These are phyloP conservation scores for Cryptotermes secundus DNA, from an alignment of 1,140 invertebrate genomes.

Conservation along the genomic window DNA sequence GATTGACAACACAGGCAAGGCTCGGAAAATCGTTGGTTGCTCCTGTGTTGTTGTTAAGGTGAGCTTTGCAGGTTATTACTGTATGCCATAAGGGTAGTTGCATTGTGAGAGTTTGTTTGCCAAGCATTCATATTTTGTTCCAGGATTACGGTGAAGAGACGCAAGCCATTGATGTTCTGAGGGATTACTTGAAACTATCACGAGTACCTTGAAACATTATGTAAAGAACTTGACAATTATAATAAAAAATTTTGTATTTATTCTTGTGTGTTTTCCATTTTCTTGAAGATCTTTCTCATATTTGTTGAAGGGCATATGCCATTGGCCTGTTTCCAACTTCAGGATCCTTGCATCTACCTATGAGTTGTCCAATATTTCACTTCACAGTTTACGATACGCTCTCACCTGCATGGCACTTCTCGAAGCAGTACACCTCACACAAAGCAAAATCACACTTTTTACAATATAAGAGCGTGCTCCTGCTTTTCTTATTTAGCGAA, in stretches of 20 bases:
- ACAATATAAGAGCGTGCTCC: no score
- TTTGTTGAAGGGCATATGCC: no score
- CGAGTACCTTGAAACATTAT: slow-evolving; percentile 39
- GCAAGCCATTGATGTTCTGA: slow-evolving; percentile 87
- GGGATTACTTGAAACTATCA: slow-evolving; percentile 77
- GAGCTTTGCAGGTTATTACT: slow-evolving; percentile 38
- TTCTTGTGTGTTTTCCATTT: background rate
- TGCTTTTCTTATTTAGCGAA: no score
- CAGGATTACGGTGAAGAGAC: slow-evolving; percentile 96
- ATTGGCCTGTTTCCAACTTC: no score
- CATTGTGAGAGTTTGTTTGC: background rate
- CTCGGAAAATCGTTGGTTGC: slow-evolving; percentile 97
- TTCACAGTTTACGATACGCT: no score
- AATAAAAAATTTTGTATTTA: slow-evolving; percentile 36
- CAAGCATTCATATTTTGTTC: background rate
- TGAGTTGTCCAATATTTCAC: no score
- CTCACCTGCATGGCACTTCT: no score
- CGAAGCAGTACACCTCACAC: no score
- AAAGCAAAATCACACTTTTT: no score
- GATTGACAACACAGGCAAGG: slow-evolving; percentile 98
- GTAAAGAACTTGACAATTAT: slow-evolving; percentile 23
- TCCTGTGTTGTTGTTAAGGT: slow-evolving; percentile 97
- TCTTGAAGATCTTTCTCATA: no score
- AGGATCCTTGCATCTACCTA: no score
- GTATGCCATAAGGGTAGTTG: background rate